These are phyloP conservation scores for Anastrepha obliqua DNA, from an alignment of 1,140 invertebrate genomes.

Conservation along the genomic window DNA sequence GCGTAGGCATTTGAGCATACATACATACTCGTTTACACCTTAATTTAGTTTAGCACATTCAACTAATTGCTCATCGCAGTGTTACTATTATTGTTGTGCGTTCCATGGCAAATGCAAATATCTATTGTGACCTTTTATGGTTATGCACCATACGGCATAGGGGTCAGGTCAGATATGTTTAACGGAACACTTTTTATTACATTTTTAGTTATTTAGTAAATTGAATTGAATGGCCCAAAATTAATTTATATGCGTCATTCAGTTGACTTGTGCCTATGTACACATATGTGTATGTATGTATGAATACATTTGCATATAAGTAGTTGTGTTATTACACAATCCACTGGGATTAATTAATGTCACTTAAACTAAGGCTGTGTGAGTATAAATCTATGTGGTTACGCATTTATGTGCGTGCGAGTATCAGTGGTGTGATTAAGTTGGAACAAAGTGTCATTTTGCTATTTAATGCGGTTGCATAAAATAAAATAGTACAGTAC, in stretches of 20 bases:
- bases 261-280: background rate
- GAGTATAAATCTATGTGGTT: constrained; percentile 1
- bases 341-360: constrained; percentile 38
- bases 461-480: background rate
- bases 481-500: background rate
- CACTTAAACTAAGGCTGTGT: background rate
- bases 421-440: constrained; percentile 16
- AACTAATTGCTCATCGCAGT: background rate
- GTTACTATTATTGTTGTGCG: background rate
- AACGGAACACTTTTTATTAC: background rate
- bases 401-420: background rate
- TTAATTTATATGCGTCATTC: constrained; percentile 15
- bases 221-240: constrained; percentile 13
- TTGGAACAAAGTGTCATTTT: constrained; percentile 12
- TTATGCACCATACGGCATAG: background rate
- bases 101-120: background rate
- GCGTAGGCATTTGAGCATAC: background rate
- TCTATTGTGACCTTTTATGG: background rate
- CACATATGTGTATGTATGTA: no score
- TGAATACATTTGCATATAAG: no score
- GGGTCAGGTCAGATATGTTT: background rate
- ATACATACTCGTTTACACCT: background rate
- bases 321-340: background rate
- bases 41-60: background rate
- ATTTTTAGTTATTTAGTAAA: constrained; percentile 3